phyloP scores from a whole-genome alignment of 1,140 invertebrate species.

The Pseudoatta argentina region DNA sequence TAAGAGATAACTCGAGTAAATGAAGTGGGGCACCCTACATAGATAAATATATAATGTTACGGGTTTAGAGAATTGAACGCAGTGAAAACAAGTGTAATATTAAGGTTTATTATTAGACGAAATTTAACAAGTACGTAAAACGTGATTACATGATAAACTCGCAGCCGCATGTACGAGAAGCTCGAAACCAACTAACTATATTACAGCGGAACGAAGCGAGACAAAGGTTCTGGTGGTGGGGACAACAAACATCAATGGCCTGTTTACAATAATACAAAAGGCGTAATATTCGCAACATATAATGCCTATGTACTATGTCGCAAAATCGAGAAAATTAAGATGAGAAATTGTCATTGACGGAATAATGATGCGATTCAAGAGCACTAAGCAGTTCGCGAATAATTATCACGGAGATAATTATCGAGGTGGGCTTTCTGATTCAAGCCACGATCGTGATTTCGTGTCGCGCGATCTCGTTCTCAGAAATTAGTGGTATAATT shows the following conservation, averaged over 20 bases:
- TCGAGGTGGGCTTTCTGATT: background rate
- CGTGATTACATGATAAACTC: no score
- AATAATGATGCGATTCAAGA: background rate
- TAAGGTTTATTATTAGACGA: no score
- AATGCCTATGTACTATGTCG: background rate
- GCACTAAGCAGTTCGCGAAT: background rate
- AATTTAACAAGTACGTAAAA: no score
- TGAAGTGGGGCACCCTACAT: conserved; percentile 8
- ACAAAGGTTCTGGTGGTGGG: no score
- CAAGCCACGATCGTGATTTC: conserved; percentile 25
- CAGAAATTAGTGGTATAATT: conserved; percentile 28
- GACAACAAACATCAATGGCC: no score
- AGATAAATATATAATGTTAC: background rate
- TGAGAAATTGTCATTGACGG: conserved; percentile 4
- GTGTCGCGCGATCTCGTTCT: conserved; percentile 30
- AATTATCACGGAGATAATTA: conserved; percentile 21
- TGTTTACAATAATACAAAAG: no score
- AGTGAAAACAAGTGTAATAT: no score
- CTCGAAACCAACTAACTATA: no score
- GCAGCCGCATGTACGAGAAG: no score
- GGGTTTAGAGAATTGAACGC: no score
- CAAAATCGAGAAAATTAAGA: conserved; percentile 6
- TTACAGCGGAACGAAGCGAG: no score
- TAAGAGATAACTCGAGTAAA: background rate
- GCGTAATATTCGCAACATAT: no score